Conservation (phyloP, 1,140 invertebrate species). For the Ooceraea biroi region DNA sequence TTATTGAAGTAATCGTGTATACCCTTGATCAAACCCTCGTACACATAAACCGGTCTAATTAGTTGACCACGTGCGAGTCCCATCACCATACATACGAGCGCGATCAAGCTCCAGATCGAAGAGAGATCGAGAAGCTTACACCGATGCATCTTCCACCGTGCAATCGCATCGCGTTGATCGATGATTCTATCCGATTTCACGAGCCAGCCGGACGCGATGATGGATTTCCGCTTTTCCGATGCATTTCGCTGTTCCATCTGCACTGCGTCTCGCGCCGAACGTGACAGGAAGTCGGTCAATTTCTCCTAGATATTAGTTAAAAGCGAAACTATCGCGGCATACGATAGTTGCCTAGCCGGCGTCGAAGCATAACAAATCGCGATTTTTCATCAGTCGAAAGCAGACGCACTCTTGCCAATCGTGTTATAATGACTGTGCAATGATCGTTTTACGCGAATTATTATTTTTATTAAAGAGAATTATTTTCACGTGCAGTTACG, state of each 20-base stretch:
- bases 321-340: neutral
- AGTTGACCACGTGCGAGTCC: constrained; percentile 43
- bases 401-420: neutral
- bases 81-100: neutral
- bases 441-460: neutral
- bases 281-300: neutral
- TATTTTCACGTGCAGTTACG: no score
- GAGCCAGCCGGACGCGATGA: neutral
- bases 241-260: neutral
- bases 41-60: constrained; percentile 78
- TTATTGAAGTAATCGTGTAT: constrained; percentile 83
- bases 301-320: constrained; percentile 29
- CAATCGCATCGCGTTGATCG: neutral
- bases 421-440: neutral
- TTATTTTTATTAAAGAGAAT: no score
- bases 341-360: neutral
- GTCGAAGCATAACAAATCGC: constrained; percentile 8
- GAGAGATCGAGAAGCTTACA: neutral
- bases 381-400: neutral
- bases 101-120: neutral
- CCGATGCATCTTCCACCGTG: neutral
- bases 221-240: neutral
- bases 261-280: neutral
- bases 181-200: neutral
- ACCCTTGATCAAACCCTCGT: constrained; percentile 76